A percentile compares a stretch with the other conserved stretches of the same genome.
Evolutionary conservation across 2,113 vertebrate genomes (phyloP).

Genomic region (Alaudala cheleensis): DNA sequence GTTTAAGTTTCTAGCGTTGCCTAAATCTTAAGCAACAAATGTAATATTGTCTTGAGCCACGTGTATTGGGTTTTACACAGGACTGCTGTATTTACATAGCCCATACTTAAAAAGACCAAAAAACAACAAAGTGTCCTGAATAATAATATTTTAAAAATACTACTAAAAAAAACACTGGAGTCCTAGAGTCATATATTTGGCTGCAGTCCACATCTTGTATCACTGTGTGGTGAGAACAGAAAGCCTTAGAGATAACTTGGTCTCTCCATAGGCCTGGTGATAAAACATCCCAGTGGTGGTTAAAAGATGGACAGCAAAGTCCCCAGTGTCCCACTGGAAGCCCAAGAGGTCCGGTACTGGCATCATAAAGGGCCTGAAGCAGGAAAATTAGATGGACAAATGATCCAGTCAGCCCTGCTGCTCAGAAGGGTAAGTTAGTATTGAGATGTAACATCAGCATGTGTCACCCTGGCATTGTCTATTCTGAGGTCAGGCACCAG

Average conservation of each 20-base stretch:
- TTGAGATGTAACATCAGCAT: fast-evolving
- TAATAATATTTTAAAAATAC: not conserved
- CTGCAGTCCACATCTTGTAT: not conserved
- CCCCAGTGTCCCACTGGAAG: not conserved
- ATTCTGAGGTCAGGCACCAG: not conserved
- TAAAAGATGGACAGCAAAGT: not conserved
- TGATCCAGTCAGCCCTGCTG: not conserved
- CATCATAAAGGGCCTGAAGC: not conserved
- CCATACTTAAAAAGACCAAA: not conserved
- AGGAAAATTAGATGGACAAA: not conserved
- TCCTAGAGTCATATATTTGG: not conserved
- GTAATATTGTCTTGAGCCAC: not conserved
- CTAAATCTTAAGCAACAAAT: not conserved
- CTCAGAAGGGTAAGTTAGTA: not conserved
- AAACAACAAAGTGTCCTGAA: not conserved
- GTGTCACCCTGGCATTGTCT: not conserved
- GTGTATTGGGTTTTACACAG: not conserved
- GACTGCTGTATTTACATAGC: not conserved
- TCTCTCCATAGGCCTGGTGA: not conserved
- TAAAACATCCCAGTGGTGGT: not conserved
- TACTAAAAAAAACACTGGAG: not conserved
- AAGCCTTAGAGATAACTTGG: fast-evolving
- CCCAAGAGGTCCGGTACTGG: not conserved
- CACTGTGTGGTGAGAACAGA: not conserved
- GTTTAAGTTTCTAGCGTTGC: not conserved